phyloP scores from a whole-genome alignment of 2,888 invertebrate genomes.

The Drosophila infuscata region DNA sequence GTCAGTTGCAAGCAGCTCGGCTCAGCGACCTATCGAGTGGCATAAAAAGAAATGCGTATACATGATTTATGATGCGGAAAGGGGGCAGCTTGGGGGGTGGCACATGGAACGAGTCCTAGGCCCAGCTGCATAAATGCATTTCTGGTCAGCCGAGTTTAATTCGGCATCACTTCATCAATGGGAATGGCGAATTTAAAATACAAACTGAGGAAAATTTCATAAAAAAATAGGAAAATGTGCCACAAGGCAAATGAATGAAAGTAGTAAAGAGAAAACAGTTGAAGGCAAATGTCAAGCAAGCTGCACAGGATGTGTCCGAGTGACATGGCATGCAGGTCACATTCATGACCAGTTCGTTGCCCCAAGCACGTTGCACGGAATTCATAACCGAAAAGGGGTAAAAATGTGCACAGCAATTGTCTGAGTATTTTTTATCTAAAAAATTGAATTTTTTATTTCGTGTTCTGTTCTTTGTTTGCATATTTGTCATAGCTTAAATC shows the following conservation, averaged over 20 bases:
- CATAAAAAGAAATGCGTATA: constrained; percentile 63
- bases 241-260: constrained; percentile 40
- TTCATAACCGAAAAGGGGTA: constrained; percentile 14
- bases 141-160: constrained; percentile 27
- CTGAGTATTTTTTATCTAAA: neutral
- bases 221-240: constrained; percentile 13
- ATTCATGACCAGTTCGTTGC: constrained; percentile 27
- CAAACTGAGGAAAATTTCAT: constrained; percentile 25
- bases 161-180: constrained; percentile 30
- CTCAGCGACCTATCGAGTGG: constrained; percentile 62
- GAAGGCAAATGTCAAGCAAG: constrained; percentile 40
- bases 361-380: constrained; percentile 22
- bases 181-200: constrained; percentile 17
- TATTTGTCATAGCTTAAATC: neutral
- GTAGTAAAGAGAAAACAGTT: constrained; percentile 31
- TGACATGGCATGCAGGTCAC: constrained; percentile 52
- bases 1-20: constrained; percentile 29
- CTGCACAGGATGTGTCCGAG: constrained; percentile 18
- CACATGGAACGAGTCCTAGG: neutral
- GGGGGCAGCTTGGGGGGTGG: constrained; percentile 3
- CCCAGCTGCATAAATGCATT: constrained; percentile 56
- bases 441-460: neutral
- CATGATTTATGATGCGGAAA: constrained; percentile 70
- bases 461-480: neutral
- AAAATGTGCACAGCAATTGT: constrained; percentile 5